Evolutionary conservation across 1,140 invertebrate genomes (phyloP).

Genomic region (Megalopta genalis): DNA sequence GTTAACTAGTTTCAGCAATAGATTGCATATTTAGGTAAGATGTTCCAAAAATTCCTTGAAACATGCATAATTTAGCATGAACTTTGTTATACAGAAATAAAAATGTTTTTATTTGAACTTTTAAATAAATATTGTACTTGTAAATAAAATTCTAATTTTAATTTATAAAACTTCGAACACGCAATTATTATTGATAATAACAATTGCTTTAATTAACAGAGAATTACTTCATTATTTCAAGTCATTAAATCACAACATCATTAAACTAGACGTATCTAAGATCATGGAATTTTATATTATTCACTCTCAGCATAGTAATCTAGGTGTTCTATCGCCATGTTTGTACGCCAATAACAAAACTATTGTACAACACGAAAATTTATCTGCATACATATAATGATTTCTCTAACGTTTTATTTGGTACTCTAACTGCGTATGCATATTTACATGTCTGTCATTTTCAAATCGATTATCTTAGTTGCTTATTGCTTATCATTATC

Average conservation of each 20-base stretch:
- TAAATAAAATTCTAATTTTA: not conserved
- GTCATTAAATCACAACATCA: not conserved
- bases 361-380: slow-evolving; percentile 33
- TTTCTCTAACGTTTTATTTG: not conserved
- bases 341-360: slow-evolving; percentile 37
- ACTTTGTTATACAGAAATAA: too few species aligned
- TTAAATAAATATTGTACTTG: not conserved
- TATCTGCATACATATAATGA: slow-evolving; percentile 4
- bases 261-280: not conserved
- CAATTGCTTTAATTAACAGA: not conserved
- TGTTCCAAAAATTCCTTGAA: not conserved
- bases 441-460: slow-evolving; percentile 44
- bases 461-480: slow-evolving; percentile 16
- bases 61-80: too few species aligned
- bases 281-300: not conserved
- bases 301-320: not conserved
- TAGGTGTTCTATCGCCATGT: slow-evolving; percentile 1
- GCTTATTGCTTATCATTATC: slow-evolving; percentile 7
- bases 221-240: not conserved
- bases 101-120: too few species aligned
- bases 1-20: not conserved
- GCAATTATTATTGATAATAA: too few species aligned
- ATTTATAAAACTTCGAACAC: not conserved
- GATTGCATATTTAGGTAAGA: not conserved
- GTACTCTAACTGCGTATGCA: slow-evolving; percentile 10